Percentiles rank a stretch among this genome's conserved stretches.
phyloP scores from a whole-genome alignment of 2,113 vertebrate species.

The Argyrosomus japonicus region DNA sequence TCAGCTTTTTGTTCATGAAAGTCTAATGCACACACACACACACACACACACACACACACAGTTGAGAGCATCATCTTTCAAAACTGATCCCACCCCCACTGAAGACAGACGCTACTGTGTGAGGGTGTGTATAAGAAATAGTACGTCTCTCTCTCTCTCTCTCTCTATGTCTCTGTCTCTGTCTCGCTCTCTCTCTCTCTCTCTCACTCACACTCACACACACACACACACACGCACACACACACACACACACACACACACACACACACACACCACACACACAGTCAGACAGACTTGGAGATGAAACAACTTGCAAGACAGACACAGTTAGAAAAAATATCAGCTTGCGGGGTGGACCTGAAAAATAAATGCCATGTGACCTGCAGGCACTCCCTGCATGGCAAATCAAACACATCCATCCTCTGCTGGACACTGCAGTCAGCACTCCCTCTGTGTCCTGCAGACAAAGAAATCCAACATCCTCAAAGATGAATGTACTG shows the following conservation, averaged over 20 bases:
- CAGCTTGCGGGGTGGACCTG: conserved; percentile 24
- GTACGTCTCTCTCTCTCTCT: not conserved
- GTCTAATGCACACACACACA: not conserved
- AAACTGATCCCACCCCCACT: conserved; percentile 1
- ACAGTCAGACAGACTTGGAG: conserved; percentile 16
- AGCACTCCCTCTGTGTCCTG: conserved; percentile 17
- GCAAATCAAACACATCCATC: conserved; percentile 53
- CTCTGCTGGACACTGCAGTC: conserved; percentile 30
- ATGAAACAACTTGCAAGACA: conserved; percentile 28
- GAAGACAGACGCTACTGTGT: conserved; percentile 10
- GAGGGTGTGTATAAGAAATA: conserved; percentile 15
- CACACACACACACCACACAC: not conserved
- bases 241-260: not conserved
- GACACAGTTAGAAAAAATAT: not conserved
- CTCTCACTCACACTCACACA: not conserved
- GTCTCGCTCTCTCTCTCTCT: not conserved
- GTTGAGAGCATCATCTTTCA: conserved; percentile 36
- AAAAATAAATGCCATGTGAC: conserved; percentile 61
- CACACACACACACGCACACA: not conserved
- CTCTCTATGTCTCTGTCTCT: too few species aligned
- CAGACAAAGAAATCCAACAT: conserved; percentile 2
- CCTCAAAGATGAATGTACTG: not conserved
- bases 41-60: not conserved
- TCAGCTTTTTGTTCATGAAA: conserved; percentile 34
- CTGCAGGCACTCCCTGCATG: conserved; percentile 33